A percentile compares a stretch with the other conserved stretches of the same genome.
Evolutionary conservation across 1,140 invertebrate genomes (phyloP).

Genomic region (Trialeurodes vaporariorum): DNA sequence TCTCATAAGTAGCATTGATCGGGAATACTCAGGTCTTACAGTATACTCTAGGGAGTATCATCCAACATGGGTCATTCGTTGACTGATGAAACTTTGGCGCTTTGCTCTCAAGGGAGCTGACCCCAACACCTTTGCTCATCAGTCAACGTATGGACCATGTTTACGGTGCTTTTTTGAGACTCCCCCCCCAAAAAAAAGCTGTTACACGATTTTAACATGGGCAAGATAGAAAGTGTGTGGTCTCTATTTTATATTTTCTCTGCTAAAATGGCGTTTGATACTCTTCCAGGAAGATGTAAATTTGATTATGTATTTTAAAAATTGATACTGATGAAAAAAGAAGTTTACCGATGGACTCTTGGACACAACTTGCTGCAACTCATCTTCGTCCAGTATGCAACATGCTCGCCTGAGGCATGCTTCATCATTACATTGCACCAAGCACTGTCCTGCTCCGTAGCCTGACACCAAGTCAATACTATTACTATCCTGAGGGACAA

Average conservation of each 20-base stretch:
- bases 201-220: too few species aligned
- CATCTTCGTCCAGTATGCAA: conserved; percentile 10
- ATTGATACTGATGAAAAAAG: neutral
- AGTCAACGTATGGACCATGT: too few species aligned
- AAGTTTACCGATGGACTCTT: neutral
- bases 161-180: neutral
- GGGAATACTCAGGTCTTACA: too few species aligned
- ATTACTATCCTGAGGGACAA: conserved; percentile 17
- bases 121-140: too few species aligned
- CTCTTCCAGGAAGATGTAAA: neutral
- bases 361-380: neutral
- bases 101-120: too few species aligned
- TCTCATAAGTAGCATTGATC: too few species aligned
- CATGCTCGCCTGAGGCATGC: conserved; percentile 17
- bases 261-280: too few species aligned
- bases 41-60: too few species aligned
- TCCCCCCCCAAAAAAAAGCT: neutral
- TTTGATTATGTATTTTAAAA: neutral
- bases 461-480: conserved; percentile 17
- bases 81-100: too few species aligned
- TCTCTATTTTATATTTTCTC: too few species aligned
- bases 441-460: conserved; percentile 16
- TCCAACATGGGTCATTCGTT: too few species aligned
- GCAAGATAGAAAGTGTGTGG: too few species aligned
- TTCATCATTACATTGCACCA: conserved; percentile 15